phyloP scores from a whole-genome alignment of 2,888 invertebrate species.

The Rhodophaea formosa region DNA sequence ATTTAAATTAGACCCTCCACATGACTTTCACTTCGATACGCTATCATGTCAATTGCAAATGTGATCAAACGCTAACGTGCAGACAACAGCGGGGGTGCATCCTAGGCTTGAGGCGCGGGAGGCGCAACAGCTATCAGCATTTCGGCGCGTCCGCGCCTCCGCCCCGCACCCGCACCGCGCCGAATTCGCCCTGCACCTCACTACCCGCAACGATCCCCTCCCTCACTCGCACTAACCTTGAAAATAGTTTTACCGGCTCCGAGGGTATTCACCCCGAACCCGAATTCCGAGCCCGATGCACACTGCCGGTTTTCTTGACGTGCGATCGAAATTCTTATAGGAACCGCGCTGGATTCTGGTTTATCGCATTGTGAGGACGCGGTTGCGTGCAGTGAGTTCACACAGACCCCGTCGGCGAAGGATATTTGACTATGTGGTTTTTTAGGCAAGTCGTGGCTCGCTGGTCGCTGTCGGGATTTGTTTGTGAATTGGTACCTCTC shows the following conservation, averaged over 20 bases:
- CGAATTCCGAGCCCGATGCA: constrained; percentile 72
- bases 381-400: constrained; percentile 55
- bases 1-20: background rate
- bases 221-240: constrained; percentile 73
- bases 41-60: constrained; percentile 26
- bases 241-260: constrained; percentile 78
- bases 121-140: constrained; percentile 53
- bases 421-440: constrained; percentile 76
- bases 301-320: constrained; percentile 56
- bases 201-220: constrained; percentile 74
- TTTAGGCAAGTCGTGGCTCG: constrained; percentile 66
- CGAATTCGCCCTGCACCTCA: constrained; percentile 73
- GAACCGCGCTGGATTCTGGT: constrained; percentile 39
- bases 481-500: constrained; percentile 57
- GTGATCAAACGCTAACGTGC: constrained; percentile 34
- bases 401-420: constrained; percentile 67
- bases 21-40: background rate
- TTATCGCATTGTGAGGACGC: constrained; percentile 44
- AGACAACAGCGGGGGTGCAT: constrained; percentile 49
- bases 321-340: constrained; percentile 54
- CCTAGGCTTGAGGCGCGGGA: constrained; percentile 33
- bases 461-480: constrained; percentile 59
- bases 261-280: constrained; percentile 81
- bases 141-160: constrained; percentile 73
- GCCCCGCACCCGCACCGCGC: constrained; percentile 49